Evolutionary conservation across 1,140 invertebrate genomes (phyloP).

Genomic region (Bombus pyrosoma): DNA sequence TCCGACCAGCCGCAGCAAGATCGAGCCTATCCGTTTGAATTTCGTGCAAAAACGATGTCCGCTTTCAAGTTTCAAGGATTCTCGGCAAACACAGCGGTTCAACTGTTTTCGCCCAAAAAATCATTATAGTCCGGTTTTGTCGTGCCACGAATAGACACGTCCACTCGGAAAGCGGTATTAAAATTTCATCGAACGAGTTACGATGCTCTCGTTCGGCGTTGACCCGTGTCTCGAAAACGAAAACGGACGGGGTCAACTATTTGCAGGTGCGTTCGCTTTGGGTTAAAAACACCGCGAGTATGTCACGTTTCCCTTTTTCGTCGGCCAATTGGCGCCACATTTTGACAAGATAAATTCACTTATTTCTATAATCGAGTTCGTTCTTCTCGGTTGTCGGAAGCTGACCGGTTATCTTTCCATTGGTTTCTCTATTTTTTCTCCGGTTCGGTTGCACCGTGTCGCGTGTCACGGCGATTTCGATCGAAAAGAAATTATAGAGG

Average conservation of each 20-base stretch:
- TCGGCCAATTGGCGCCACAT: accelerated
- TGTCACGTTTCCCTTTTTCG: neutral
- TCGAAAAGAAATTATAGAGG: neutral
- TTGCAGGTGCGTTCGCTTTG: neutral
- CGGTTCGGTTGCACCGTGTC: neutral
- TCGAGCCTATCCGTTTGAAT: neutral
- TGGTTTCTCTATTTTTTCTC: neutral
- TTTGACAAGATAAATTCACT: no score
- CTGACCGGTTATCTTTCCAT: neutral
- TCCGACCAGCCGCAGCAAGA: no score
- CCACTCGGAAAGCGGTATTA: neutral
- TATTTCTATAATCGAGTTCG: neutral
- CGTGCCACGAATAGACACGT: neutral
- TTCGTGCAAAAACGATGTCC: neutral
- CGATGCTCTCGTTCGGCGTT: neutral
- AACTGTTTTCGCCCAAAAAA: neutral
- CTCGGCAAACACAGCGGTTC: neutral
- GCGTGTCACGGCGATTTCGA: neutral
- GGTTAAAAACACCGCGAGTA: neutral
- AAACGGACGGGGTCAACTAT: slow-evolving; percentile 3
- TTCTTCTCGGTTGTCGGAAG: neutral
- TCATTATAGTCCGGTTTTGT: no score
- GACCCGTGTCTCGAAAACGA: neutral
- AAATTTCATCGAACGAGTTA: neutral
- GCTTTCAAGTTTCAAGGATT: neutral